Percentiles rank a stretch among this genome's conserved stretches.
These are phyloP conservation scores for Podotricha telesiphe DNA, from an alignment of 2,888 invertebrate species.

Conservation along the genomic window DNA sequence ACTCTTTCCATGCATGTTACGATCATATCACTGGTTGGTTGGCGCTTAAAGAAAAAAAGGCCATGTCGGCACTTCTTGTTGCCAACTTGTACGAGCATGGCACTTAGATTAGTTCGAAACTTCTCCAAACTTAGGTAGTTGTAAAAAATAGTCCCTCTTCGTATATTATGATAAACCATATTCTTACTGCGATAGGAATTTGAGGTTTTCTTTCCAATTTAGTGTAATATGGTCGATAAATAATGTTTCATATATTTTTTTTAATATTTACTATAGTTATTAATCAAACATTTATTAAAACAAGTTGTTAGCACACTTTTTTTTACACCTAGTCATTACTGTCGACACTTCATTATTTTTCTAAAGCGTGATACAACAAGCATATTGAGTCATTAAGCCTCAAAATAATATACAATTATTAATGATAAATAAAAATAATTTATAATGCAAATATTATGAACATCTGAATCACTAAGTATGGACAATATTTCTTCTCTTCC, in stretches of 20 bases:
- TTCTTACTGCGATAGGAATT: slow-evolving; percentile 4
- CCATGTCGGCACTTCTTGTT: slow-evolving; percentile 76
- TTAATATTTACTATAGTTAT: not conserved
- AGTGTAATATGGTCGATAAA: no score
- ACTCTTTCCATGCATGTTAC: slow-evolving; percentile 73
- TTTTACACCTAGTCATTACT: slow-evolving; percentile 16
- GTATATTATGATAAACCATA: slow-evolving; percentile 29
- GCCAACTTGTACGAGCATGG: slow-evolving; percentile 69
- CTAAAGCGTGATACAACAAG: slow-evolving; percentile 10
- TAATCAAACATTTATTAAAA: not conserved
- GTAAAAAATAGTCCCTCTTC: slow-evolving; percentile 33
- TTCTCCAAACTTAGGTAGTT: slow-evolving; percentile 47
- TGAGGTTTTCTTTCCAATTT: not conserved
- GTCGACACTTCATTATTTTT: slow-evolving; percentile 14
- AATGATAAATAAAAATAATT: slow-evolving; percentile 12
- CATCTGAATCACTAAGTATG: slow-evolving; percentile 19
- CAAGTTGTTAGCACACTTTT: not conserved
- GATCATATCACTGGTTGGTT: slow-evolving; percentile 74
- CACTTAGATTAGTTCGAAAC: slow-evolving; percentile 80
- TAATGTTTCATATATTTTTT: no score
- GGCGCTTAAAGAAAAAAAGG: slow-evolving; percentile 68
- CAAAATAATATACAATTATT: slow-evolving; percentile 1
- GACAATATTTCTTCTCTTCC: slow-evolving; percentile 28
- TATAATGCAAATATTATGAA: slow-evolving; percentile 18
- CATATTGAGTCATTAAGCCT: slow-evolving; percentile 8